Percentiles rank a stretch among this genome's conserved stretches.
These are phyloP conservation scores for Aptenodytes patagonicus DNA, from an alignment of 2,113 vertebrate genomes.

Conservation along the genomic window DNA sequence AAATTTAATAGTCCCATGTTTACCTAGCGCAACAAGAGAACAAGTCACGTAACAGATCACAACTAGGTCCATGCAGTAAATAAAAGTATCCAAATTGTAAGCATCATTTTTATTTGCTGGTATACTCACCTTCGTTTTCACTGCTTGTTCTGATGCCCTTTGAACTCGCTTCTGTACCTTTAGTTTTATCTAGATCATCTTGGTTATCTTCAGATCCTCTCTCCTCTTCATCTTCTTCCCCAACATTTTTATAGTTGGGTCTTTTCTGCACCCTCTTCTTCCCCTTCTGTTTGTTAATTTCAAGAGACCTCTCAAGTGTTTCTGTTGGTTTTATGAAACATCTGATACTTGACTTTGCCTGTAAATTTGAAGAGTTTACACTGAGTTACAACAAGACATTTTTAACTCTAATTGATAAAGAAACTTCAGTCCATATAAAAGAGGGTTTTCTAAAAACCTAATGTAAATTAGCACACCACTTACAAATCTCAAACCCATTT, in stretches of 20 bases:
- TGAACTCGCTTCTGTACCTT: constrained; percentile 85
- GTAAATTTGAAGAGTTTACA: neutral
- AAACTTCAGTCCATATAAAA: neutral
- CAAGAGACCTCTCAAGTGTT: constrained; percentile 92
- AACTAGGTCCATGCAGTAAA: neutral
- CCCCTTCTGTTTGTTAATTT: constrained; percentile 92
- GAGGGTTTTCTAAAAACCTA: neutral
- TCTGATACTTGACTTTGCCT: constrained; percentile 84
- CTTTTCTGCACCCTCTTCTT: constrained; percentile 90
- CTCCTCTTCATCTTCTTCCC: constrained; percentile 96
- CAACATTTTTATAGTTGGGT: constrained; percentile 98
- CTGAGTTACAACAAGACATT: neutral
- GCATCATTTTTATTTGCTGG: neutral
- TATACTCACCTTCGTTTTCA: constrained; percentile 91
- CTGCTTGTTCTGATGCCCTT: constrained; percentile 88
- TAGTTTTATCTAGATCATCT: constrained; percentile 79
- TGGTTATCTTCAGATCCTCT: constrained; percentile 77
- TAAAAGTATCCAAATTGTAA: neutral
- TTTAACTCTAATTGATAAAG: neutral
- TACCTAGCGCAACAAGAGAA: neutral
- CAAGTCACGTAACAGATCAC: neutral
- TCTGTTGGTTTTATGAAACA: constrained; percentile 93
- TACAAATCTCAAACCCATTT: neutral
- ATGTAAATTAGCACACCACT: neutral
- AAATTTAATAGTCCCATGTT: neutral